These are phyloP conservation scores for Gallinago stenura DNA, from an alignment of 2,797 vertebrate species.

Conservation along the genomic window DNA sequence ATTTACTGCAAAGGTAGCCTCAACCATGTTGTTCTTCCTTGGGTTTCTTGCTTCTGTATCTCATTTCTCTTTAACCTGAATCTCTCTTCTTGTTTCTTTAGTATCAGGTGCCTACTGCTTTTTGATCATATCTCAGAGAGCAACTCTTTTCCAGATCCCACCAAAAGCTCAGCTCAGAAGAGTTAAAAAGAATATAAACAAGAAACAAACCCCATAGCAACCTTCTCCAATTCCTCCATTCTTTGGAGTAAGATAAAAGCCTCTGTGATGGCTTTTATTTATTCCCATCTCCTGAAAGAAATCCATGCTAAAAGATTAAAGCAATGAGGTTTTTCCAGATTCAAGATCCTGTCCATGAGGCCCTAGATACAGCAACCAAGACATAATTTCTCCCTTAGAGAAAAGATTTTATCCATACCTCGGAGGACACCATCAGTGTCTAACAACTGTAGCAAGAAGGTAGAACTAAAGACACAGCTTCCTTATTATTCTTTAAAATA, in stretches of 20 bases:
- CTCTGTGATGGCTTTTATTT: not conserved
- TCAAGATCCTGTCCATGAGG: not conserved
- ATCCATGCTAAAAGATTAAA: not conserved
- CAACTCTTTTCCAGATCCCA: not conserved
- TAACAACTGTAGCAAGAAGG: not conserved
- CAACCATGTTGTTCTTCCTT: rapidly evolving
- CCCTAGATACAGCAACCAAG: rapidly evolving
- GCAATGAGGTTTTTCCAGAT: not conserved
- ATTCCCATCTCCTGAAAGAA: not conserved
- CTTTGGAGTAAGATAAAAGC: not conserved
- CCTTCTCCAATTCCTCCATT: not conserved
- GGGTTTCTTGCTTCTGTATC: not conserved
- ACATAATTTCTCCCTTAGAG: not conserved
- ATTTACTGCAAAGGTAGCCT: not conserved
- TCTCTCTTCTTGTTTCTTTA: not conserved
- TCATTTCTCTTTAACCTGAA: not conserved
- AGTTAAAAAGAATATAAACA: not conserved
- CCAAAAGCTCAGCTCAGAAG: not conserved
- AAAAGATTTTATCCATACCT: not conserved
- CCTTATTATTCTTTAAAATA: not conserved
- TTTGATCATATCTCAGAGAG: not conserved
- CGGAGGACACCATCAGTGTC: not conserved
- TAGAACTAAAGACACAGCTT: not conserved
- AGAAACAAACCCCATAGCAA: not conserved
- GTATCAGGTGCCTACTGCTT: not conserved